Evolutionary conservation across 92 coral and sea anemone genomes (phyloP).

Genomic region (Zoanthus gigantus): DNA sequence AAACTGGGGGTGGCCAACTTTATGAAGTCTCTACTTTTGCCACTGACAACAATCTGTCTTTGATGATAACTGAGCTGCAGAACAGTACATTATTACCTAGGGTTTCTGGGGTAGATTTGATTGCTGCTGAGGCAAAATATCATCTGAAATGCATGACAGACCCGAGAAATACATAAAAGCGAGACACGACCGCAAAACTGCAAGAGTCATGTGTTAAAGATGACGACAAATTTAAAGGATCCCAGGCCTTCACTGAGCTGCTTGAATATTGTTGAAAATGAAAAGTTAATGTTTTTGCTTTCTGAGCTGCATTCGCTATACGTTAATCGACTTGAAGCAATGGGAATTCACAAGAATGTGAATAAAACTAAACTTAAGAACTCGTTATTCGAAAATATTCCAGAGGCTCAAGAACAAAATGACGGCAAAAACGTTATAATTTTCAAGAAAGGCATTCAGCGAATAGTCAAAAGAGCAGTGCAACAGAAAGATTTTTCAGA

Average conservation of each 20-base stretch:
- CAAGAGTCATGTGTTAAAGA: not conserved
- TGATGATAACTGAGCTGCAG: conserved; percentile 71
- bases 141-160: conserved; percentile 74
- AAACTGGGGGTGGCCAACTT: conserved; percentile 34
- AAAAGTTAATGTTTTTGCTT: conserved; percentile 36
- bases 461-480: conserved; percentile 62
- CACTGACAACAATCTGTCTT: conserved; percentile 63
- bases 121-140: conserved; percentile 68
- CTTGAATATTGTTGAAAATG: not conserved
- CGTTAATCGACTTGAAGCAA: conserved; percentile 54
- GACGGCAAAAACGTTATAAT: conserved; percentile 60
- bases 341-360: conserved; percentile 60
- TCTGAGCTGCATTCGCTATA: conserved; percentile 63
- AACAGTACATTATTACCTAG: not conserved
- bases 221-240: not conserved
- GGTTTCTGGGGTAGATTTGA: not conserved
- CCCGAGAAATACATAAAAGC: not conserved
- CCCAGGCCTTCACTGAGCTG: not conserved
- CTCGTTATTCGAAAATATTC: conserved; percentile 55
- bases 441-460: conserved; percentile 65
- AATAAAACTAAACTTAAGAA: conserved; percentile 69
- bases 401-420: conserved; percentile 73
- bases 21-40: conserved; percentile 72
- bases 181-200: not conserved
- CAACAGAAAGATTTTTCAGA: conserved; percentile 67